phyloP scores from a whole-genome alignment of 2,113 vertebrate species.

The Miniopterus natalensis region DNA sequence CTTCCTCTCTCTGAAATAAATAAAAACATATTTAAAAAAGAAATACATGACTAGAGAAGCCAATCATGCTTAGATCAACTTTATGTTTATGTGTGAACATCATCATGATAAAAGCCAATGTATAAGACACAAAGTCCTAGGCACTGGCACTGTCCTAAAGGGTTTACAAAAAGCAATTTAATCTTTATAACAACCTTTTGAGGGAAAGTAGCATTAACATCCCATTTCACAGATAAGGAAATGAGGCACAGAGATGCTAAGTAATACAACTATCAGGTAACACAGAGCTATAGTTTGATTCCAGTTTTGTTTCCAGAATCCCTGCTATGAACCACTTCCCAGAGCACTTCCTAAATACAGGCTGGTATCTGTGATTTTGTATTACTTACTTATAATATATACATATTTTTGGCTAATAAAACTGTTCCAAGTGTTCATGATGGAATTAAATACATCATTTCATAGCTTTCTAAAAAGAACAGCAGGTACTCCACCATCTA shows the following conservation, averaged over 20 bases:
- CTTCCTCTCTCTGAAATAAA: too few relatives aligned
- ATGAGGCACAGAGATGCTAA: neutral
- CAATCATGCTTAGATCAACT: neutral
- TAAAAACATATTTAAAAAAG: too few relatives aligned
- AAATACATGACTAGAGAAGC: neutral
- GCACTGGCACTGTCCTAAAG: neutral
- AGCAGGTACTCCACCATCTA: neutral
- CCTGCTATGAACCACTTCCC: neutral
- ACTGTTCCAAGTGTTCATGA: neutral
- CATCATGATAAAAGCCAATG: neutral
- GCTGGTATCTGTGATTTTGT: neutral
- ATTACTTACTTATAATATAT: neutral
- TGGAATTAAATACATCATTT: neutral
- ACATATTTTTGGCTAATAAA: neutral
- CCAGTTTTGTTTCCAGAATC: neutral
- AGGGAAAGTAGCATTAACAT: too few relatives aligned
- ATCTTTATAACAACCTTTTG: too few relatives aligned
- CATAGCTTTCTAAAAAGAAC: slow-evolving; percentile 11
- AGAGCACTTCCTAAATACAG: neutral
- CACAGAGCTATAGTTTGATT: neutral
- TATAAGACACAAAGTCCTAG: neutral
- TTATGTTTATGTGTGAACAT: neutral
- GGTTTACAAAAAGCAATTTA: slow-evolving; percentile 11
- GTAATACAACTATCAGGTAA: neutral
- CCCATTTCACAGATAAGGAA: neutral